Conservation (phyloP, 2,113 vertebrate species). For the Oreochromis spilurus region DNA sequence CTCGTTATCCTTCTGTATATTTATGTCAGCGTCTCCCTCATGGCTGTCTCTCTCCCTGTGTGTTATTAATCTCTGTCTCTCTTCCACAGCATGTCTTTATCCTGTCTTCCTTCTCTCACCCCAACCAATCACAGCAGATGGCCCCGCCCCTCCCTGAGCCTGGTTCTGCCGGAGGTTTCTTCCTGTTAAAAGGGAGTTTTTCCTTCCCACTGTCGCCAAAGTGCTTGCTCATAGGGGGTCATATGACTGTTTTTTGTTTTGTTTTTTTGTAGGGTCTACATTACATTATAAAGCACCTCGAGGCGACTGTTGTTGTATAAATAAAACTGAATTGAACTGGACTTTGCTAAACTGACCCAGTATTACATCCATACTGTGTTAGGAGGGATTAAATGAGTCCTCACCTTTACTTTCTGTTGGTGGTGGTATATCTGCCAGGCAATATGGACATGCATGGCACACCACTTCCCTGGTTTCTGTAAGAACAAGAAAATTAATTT, state of each 20-base stretch:
- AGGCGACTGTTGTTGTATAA: rapidly evolving
- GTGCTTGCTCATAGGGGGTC: not conserved
- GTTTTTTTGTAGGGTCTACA: rapidly evolving
- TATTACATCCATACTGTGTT: not conserved
- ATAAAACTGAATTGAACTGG: not conserved
- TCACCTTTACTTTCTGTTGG: constrained; percentile 98
- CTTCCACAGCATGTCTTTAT: not conserved
- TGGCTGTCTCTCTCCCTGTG: not conserved
- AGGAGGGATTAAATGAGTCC: constrained; percentile 53
- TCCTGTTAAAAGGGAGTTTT: not conserved
- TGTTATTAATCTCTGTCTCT: not conserved
- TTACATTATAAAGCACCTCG: rapidly evolving
- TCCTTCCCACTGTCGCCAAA: not conserved
- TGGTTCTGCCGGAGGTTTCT: rapidly evolving
- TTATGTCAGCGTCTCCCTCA: not conserved
- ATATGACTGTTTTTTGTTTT: not conserved
- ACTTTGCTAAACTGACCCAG: not conserved
- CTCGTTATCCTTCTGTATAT: not conserved
- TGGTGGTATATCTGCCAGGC: constrained; percentile 99
- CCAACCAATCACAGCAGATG: not conserved
- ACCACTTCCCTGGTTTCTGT: constrained; percentile 99
- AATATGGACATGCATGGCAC: constrained; percentile 95
- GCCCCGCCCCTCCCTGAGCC: not conserved
- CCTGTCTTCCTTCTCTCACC: not conserved
- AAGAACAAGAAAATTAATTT: not conserved